Evolutionary conservation across 2,113 vertebrate species (phyloP), one percentile per base, ranked within the genome.

Genomic region (Poeciliopsis occidentalis): DNA sequence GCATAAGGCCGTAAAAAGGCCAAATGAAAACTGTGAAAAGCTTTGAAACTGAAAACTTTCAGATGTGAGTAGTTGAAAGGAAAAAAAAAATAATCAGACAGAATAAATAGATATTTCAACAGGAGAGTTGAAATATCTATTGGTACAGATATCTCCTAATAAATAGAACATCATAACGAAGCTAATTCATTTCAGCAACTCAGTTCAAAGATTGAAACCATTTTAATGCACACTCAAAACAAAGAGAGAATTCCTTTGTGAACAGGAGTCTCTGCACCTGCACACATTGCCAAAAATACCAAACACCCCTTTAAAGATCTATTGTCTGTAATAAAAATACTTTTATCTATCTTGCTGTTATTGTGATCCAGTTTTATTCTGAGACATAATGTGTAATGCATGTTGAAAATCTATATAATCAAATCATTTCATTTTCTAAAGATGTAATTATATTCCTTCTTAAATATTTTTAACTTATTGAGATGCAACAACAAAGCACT

Each of bases 1-100:
- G 82, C 76, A 85, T 76, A 71, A 83, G 78, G 67, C 30, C 70
- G 67, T 76, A 81, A 63, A 64, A 79, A 78, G 41, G 47, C 69
- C 80, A 78, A 76, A 64, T 68, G 77, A 77, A 83, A 34, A 61
- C 67, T 17, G 15, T 44, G 75, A 66, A 85, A 80, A 81, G 69
- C 69, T 73, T 62, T 74, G 73, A 73, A 83, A 85, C 72, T 73
- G 47, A 85, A 88, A 82, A 85, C 68, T 89, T 70, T 81, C 37
- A 34, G 78, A 78, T 85, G 67, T 44, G 76, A 78, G 79, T 84
- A 76, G 24, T 89, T 79, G 78, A 63, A 85, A 73, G 29, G 44
- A 6, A 67, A 24, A 64, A 24, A 64, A 67, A 73, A 41, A 64
- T 12, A 64, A 69, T 74, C 66, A 15, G 34, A 32, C 37, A 32